A percentile compares a stretch with the other conserved stretches of the same genome.
Conservation (phyloP, 2,113 vertebrate genomes). For the Nibea coibor region DNA sequence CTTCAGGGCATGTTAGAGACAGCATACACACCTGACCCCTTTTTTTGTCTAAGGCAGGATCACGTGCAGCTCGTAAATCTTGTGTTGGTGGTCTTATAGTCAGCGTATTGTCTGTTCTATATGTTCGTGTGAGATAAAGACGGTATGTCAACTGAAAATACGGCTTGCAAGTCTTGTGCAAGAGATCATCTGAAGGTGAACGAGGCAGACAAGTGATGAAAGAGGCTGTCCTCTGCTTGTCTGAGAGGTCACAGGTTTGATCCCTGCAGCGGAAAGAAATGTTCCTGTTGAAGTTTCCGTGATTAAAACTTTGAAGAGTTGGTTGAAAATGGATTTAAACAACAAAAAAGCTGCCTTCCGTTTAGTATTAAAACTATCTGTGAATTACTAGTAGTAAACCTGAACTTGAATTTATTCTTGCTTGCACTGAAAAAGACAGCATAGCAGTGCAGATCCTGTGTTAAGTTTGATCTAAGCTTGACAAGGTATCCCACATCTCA, state of each 20-base stretch:
- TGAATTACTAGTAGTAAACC: too few species aligned
- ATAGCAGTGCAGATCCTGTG: too few species aligned
- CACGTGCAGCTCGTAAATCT: neutral
- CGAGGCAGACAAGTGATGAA: neutral
- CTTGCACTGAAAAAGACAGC: too few species aligned
- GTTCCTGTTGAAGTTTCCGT: neutral
- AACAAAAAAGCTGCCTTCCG: too few species aligned
- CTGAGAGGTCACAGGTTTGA: neutral
- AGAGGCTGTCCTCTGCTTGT: neutral
- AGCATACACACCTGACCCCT: neutral
- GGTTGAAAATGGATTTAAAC: neutral
- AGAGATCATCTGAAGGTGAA: slow-evolving; percentile 23
- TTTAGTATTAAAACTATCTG: too few species aligned
- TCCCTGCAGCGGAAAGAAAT: neutral
- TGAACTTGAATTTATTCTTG: too few species aligned
- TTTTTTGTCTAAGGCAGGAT: neutral
- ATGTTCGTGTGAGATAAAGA: slow-evolving; percentile 10
- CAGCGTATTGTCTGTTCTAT: neutral
- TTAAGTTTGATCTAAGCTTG: too few species aligned
- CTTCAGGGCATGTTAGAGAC: neutral
- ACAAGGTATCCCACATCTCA: too few species aligned
- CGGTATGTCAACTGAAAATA: neutral
- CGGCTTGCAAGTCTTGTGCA: neutral
- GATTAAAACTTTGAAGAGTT: neutral
- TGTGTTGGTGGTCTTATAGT: neutral